Conservation (phyloP, 2,888 invertebrate genomes). For the Diaprepes abbreviatus region DNA sequence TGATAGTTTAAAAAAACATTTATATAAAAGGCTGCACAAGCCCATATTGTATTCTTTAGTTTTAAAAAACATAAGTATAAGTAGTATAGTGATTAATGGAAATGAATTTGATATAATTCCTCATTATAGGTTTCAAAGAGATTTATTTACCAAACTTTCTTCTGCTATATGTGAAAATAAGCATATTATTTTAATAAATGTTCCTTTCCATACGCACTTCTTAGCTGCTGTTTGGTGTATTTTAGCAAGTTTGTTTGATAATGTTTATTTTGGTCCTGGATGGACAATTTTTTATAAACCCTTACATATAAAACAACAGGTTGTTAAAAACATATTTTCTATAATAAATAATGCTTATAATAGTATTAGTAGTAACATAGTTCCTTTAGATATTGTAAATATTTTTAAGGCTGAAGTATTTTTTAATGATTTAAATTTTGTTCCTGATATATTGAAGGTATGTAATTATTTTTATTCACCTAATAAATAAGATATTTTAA, state of each 20-base stretch:
- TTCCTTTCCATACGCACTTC: constrained; percentile 63
- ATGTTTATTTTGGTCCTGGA: constrained; percentile 55
- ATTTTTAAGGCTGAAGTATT: constrained; percentile 52
- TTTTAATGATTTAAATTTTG: constrained; percentile 46
- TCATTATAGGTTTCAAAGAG: constrained; percentile 57
- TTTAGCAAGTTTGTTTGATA: constrained; percentile 56
- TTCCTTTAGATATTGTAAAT: constrained; percentile 54
- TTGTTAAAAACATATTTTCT: constrained; percentile 45
- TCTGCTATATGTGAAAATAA: constrained; percentile 47
- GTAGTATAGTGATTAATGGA: constrained; percentile 53
- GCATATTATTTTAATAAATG: constrained; percentile 59
- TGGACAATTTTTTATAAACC: constrained; percentile 50
- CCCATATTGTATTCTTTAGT: constrained; percentile 50
- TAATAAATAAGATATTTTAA: no score
- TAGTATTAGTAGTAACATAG: constrained; percentile 25
- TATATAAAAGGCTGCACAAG: background rate
- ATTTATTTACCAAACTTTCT: constrained; percentile 53
- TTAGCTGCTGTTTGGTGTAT: constrained; percentile 61
- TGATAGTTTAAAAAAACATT: constrained; percentile 35
- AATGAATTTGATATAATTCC: constrained; percentile 53
- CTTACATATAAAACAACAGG: constrained; percentile 7
- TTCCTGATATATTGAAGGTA: constrained; percentile 29
- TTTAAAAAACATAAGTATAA: constrained; percentile 41
- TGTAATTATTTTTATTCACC: constrained; percentile 27
- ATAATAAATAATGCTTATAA: constrained; percentile 48